phyloP scores from a whole-genome alignment of 2,888 invertebrate species.

The Crossocerus cetratus region DNA sequence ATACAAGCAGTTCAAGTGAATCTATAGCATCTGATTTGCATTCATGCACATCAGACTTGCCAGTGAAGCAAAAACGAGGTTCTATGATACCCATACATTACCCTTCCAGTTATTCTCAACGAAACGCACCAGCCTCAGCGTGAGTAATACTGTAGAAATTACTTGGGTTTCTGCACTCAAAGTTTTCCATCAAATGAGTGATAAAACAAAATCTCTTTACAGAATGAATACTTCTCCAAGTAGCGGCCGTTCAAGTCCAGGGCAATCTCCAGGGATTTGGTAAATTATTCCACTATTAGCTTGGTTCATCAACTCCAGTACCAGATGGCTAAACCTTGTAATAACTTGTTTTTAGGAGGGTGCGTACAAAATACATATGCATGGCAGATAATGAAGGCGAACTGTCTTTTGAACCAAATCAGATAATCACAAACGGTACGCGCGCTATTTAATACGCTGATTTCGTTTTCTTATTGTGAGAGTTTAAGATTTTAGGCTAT shows the following conservation, averaged over 20 bases:
- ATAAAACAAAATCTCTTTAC: slow-evolving; percentile 17
- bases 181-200: not conserved
- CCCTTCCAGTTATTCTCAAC: slow-evolving; percentile 77
- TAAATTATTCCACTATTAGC: slow-evolving; percentile 47
- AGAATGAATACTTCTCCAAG: slow-evolving; percentile 72
- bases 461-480: slow-evolving; percentile 57
- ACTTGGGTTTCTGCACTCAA: not conserved
- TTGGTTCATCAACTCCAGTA: not conserved
- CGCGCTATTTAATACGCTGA: too few relatives aligned
- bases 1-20: slow-evolving; percentile 90
- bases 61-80: slow-evolving; percentile 80
- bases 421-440: slow-evolving; percentile 96
- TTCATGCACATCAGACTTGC: slow-evolving; percentile 65
- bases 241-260: slow-evolving; percentile 76
- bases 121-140: slow-evolving; percentile 75
- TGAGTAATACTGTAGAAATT: slow-evolving; percentile 66
- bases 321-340: not conserved
- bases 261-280: slow-evolving; percentile 74
- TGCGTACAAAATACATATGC: slow-evolving; percentile 96
- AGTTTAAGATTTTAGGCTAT: not conserved
- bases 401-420: slow-evolving; percentile 98
- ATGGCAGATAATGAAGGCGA: slow-evolving; percentile 98
- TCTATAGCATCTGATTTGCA: slow-evolving; percentile 84
- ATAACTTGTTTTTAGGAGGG: slow-evolving; percentile 81
- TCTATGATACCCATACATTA: slow-evolving; percentile 77